Evolutionary conservation across 1,140 invertebrate species (phyloP).

Genomic region (Papilio polyxenes): DNA sequence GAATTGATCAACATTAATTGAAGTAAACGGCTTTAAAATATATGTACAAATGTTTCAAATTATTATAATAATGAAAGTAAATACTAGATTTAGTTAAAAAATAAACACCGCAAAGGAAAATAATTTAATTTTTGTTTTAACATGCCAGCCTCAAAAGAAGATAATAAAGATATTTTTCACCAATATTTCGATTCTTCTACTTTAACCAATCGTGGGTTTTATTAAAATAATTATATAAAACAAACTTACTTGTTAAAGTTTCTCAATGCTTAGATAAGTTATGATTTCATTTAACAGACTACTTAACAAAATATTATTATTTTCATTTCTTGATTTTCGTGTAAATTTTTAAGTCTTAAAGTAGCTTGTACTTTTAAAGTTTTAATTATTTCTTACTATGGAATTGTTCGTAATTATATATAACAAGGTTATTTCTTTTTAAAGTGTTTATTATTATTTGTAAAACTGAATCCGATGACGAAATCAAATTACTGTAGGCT

Average conservation of each 20-base stretch:
- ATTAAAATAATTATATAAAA: neutral
- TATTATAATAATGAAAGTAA: neutral
- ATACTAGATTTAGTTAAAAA: too few species aligned
- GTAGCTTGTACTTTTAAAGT: neutral
- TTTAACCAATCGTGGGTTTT: neutral
- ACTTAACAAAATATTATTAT: slow-evolving; percentile 3
- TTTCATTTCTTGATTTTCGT: neutral
- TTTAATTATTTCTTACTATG: neutral
- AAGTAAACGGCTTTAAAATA: neutral
- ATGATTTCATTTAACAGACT: neutral
- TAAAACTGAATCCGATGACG: too few species aligned
- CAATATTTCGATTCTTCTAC: too few species aligned
- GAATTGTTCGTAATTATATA: neutral
- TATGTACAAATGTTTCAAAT: neutral
- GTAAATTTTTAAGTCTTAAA: slow-evolving; percentile 12
- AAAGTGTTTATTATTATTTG: too few species aligned
- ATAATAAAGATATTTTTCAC: neutral
- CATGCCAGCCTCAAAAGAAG: too few species aligned
- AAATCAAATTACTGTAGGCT: too few species aligned
- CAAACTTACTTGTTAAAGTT: neutral
- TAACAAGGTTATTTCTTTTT: neutral
- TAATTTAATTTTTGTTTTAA: too few species aligned
- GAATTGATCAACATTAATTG: neutral
- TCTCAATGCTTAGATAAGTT: neutral
- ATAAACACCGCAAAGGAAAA: too few species aligned